Evolutionary conservation across 1,140 invertebrate species (phyloP).

Genomic region (Drosophila seguyi): DNA sequence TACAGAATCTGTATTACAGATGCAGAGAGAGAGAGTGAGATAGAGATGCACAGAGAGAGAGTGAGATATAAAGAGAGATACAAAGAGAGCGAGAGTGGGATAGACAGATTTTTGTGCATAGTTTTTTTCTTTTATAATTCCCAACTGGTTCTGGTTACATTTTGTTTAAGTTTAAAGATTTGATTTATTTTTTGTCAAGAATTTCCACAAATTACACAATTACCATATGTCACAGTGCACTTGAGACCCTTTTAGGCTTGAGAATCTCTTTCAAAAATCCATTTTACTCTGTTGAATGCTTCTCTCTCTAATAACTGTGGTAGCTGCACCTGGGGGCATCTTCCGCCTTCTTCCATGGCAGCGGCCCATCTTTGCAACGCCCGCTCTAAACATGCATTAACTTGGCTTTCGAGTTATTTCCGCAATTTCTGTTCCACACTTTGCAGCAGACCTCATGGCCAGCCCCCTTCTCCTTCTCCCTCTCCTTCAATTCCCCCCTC

Average conservation of each 20-base stretch:
- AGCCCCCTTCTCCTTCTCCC: neutral
- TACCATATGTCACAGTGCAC: constrained; percentile 8
- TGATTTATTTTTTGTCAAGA: neutral
- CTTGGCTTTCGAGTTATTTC: constrained; percentile 47
- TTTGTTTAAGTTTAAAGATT: too few relatives aligned
- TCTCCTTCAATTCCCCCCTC: neutral
- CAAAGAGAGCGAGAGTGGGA: too few relatives aligned
- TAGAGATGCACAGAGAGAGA: too few relatives aligned
- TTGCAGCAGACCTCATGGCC: constrained; percentile 15
- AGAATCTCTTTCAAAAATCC: constrained; percentile 28
- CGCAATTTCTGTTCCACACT: constrained; percentile 57
- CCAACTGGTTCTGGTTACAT: neutral
- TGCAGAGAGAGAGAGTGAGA: too few relatives aligned
- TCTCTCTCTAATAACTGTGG: constrained; percentile 39
- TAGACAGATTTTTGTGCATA: neutral
- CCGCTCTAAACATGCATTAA: constrained; percentile 33
- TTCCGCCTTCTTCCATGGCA: constrained; percentile 21
- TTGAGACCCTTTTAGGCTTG: neutral
- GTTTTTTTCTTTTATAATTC: neutral
- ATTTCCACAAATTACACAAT: neutral
- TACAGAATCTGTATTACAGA: neutral
- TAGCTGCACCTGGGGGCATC: constrained; percentile 23
- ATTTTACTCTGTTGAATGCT: constrained; percentile 44
- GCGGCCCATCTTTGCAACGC: neutral
- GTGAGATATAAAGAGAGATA: too few relatives aligned